Percentiles rank a stretch among this genome's conserved stretches.
phyloP scores from a whole-genome alignment of 1,140 invertebrate genomes.

The Stenopsyche tienmushanensis region DNA sequence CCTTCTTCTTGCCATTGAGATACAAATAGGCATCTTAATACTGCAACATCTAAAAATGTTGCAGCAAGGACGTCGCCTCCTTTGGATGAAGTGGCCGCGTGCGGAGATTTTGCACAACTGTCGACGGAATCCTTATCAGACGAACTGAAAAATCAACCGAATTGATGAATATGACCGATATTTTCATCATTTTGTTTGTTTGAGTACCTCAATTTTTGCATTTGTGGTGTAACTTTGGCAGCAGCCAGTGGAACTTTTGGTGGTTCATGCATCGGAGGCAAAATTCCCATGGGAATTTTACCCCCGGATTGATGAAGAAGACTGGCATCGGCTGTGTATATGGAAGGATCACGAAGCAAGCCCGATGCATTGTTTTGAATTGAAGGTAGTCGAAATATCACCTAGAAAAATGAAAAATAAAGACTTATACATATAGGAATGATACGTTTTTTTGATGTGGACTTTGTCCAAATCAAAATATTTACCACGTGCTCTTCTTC shows the following conservation, averaged over 20 bases:
- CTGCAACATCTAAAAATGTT: constrained; percentile 94
- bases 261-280: constrained; percentile 40
- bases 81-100: constrained; percentile 28
- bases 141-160: constrained; percentile 48
- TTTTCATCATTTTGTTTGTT: constrained; percentile 6
- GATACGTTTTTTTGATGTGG: not conserved
- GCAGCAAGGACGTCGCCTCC: constrained; percentile 75
- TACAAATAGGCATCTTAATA: constrained; percentile 94
- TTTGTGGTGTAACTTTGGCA: constrained; percentile 54
- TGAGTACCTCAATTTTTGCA: constrained; percentile 60
- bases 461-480: constrained; percentile 27
- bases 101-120: constrained; percentile 35
- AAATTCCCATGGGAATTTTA: not conserved
- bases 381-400: constrained; percentile 75
- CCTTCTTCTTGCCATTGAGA: constrained; percentile 98
- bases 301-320: constrained; percentile 53
- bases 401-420: constrained; percentile 50
- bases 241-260: constrained; percentile 46
- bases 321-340: constrained; percentile 60
- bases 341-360: constrained; percentile 56
- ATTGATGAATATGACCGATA: too few relatives aligned
- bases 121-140: constrained; percentile 55
- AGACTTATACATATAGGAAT: constrained; percentile 4
- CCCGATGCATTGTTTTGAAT: constrained; percentile 65
- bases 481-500: constrained; percentile 86